Base-by-base conservation (phyloP, 2,888 invertebrate genomes). In the Acanthosepion lycidas region DNA sequence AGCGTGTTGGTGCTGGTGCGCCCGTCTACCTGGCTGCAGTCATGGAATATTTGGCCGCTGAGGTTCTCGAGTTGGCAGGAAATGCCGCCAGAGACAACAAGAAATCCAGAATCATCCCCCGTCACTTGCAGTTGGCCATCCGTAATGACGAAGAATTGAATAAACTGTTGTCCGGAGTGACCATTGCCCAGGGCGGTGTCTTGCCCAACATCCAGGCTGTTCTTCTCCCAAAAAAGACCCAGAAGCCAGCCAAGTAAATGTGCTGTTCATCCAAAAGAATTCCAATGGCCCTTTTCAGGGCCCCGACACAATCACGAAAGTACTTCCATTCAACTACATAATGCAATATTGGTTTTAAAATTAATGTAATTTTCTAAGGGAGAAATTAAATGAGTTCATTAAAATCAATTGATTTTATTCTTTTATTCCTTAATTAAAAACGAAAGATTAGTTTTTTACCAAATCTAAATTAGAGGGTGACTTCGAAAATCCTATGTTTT, bases 161-260 rank as follows among this genome's bases (percentile, higher is more conserved):
- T 97, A 98, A 98, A 97, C 97, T 99, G 94, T 97, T 99, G 5
- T 98, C 98, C 0, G 98, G 98, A 91, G 98, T 98, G 3, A 98
- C 98, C 48, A 98, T 99, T 97, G 98, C 98, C 53, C 98, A 98
- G 97, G 98, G 98, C 95, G 99, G 98, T 96, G 98, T 99, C 0
- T 97, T 99, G 96, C 98, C 98, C 0, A 98, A 98, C 96, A 98
- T 98, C 95, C 98, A 98, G 96, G 98, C 98, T 5, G 98, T 98
- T 28, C 97, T 98, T 2, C 97, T 98, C 95, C 98, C 98, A 94
- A 98, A 98, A 98, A 98, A 98, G 97, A 98, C 95, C 49, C 48
- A 78, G 92, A 95, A 94, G 64, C n/a, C 92, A 78, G 78, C 78
- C n/a, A 78, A 78, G 78, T 78, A 78, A 78, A 78, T 59, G 59